Evolutionary conservation across 1,140 invertebrate species (phyloP).

Genomic region (Drosophila mojavensis): DNA sequence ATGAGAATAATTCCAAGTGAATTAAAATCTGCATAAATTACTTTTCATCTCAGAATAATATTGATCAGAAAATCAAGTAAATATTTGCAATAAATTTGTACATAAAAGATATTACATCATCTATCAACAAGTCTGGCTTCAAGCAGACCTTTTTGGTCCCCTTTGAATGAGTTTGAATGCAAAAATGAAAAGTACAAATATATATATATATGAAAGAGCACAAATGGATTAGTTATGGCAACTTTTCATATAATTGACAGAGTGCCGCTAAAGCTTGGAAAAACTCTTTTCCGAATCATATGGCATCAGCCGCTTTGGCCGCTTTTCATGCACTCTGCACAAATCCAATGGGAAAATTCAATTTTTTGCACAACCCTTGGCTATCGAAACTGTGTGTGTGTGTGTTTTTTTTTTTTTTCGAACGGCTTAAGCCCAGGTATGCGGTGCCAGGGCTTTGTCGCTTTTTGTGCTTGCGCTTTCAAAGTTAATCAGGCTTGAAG

Average conservation of each 20-base stretch:
- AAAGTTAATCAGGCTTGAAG: slow-evolving; percentile 39
- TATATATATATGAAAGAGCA: not conserved
- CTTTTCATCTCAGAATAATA: too few relatives aligned
- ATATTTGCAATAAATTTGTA: too few relatives aligned
- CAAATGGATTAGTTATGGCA: slow-evolving; percentile 18
- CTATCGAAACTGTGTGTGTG: not conserved
- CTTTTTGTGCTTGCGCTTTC: slow-evolving; percentile 6
- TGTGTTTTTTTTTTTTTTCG: slow-evolving; percentile 13
- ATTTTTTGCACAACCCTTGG: slow-evolving; percentile 12
- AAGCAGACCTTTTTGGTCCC: too few relatives aligned
- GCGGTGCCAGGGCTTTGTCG: not conserved
- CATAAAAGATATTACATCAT: too few relatives aligned
- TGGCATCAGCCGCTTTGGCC: slow-evolving; percentile 10
- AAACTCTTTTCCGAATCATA: slow-evolving; percentile 11
- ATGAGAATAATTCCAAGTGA: not conserved
- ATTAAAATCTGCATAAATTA: not conserved
- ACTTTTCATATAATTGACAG: slow-evolving; percentile 11
- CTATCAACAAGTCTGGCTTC: too few relatives aligned
- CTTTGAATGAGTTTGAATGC: not conserved
- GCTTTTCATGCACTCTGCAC: slow-evolving; percentile 19
- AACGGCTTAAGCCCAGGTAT: slow-evolving; percentile 7
- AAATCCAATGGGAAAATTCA: slow-evolving; percentile 39
- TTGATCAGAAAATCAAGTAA: too few relatives aligned
- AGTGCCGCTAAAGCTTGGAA: slow-evolving; percentile 2
- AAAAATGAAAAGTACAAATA: not conserved